Evolutionary conservation across 2,797 vertebrate genomes (phyloP).

Genomic region (Anguilla marmorata): DNA sequence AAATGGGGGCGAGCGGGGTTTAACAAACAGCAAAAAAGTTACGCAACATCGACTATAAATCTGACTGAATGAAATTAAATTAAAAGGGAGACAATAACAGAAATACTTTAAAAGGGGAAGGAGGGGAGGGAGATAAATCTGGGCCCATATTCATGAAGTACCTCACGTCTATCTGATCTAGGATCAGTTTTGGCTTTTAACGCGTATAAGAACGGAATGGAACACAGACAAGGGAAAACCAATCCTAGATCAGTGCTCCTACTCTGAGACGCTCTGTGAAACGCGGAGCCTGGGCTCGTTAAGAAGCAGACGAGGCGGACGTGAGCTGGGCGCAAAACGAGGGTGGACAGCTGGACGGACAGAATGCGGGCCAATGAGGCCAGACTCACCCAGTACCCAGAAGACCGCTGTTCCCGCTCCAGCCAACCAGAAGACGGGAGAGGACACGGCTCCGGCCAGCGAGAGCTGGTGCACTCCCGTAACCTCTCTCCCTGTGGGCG

Average conservation of each 20-base stretch:
- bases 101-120: neutral
- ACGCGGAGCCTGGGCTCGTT: neutral
- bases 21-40: no score
- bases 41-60: no score
- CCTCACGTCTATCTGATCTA: no score
- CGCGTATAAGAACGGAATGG: neutral
- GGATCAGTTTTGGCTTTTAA: no score
- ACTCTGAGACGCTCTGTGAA: neutral
- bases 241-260: neutral
- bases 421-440: slow-evolving; percentile 91
- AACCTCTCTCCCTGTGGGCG: slow-evolving; percentile 78
- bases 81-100: no score
- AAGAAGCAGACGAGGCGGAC: neutral
- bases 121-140: neutral
- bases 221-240: neutral
- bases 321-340: neutral
- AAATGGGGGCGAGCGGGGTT: neutral
- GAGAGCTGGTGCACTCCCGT: slow-evolving; percentile 82
- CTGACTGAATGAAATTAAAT: no score
- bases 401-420: slow-evolving; percentile 88
- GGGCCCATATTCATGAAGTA: no score
- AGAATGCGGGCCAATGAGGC: neutral
- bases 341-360: neutral
- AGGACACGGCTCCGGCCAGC: slow-evolving; percentile 80
- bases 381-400: slow-evolving; percentile 85